Base-by-base conservation (phyloP, 2,888 invertebrate species). In the Saturnia pavonia region DNA sequence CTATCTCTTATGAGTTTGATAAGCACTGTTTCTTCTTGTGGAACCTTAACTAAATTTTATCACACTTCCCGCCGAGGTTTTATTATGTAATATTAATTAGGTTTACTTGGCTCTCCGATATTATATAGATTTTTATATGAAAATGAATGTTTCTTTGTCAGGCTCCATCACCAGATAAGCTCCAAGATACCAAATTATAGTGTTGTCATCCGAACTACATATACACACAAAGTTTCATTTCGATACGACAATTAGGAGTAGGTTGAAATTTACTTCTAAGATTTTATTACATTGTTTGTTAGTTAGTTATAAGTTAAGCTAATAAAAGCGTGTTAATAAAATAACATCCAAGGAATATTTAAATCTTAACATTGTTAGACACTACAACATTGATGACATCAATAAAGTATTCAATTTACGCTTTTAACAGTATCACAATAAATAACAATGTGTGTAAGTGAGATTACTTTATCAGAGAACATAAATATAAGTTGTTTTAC, bases 401-500 rank as follows among this genome's bases (percentile, higher is more conserved):
- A 63, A 63, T 63, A 63, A 34, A 63, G 40, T 34, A 34, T 63
- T 63, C 27, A 34, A 63, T 63, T 63, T 63, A 63, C 63, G 63
- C 63, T 63, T 63, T 63, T 19, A 63, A 40, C 63, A 1, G 34
- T 34, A 34, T 19, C 11, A 57, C 40, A 63, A 63, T 63, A 63
- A 63, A 63, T 40, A 63, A 63, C 40, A 34, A 34, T 40, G 34
- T 63, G 40, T 9, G 63, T 63, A 63, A n/a, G n/a, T n/a, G n/a
- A 63, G 19, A 63, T 63, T 63, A 40, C 40, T 27, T 63, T 63
- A 63, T 63, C 63, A 63, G 0, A 16, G 63, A 34, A 34, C 40
- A 63, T 63, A 63, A 63, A 63, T 63, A 19, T 63, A 63, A 63
- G 63, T 34, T 60, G 60, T 60, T 60, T 60, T 63, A 63, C 63